phyloP scores from a whole-genome alignment of 1,140 invertebrate species.

The Dermatophagoides farinae region DNA sequence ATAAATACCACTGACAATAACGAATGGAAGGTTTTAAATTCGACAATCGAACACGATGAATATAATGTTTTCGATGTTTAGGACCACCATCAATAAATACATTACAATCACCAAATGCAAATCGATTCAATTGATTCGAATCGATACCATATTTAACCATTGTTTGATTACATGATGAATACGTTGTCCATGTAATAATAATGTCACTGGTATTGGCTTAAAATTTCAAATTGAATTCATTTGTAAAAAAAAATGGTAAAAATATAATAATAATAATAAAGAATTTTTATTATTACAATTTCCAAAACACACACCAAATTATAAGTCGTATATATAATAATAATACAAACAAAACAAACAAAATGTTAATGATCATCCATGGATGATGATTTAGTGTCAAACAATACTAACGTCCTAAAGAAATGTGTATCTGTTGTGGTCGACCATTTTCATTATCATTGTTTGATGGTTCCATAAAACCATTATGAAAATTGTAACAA shows the following conservation, averaged over 20 bases:
- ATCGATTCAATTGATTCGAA: slow-evolving; percentile 27
- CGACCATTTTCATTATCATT: neutral
- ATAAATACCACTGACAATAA: slow-evolving; percentile 36
- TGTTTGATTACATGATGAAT: slow-evolving; percentile 36
- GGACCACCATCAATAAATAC: slow-evolving; percentile 48
- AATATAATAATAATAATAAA: neutral
- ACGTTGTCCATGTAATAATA: slow-evolving; percentile 77
- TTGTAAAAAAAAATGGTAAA: neutral
- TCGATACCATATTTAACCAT: slow-evolving; percentile 54
- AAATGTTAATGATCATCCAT: too few species aligned
- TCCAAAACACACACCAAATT: too few species aligned
- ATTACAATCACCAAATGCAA: slow-evolving; percentile 36
- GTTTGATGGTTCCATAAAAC: too few species aligned
- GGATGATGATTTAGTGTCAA: neutral
- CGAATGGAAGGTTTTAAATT: slow-evolving; percentile 35
- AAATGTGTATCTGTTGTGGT: slow-evolving; percentile 15
- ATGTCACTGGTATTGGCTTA: slow-evolving; percentile 38
- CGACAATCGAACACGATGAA: slow-evolving; percentile 48
- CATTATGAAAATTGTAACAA: neutral
- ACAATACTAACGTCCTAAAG: slow-evolving; percentile 10
- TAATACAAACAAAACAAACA: too few species aligned
- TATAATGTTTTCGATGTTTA: slow-evolving; percentile 45
- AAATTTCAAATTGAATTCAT: slow-evolving; percentile 10
- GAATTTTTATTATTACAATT: too few species aligned
- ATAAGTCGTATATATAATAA: too few species aligned